These are phyloP conservation scores for Camponotus vicinus DNA, from an alignment of 1,140 invertebrate species.

Conservation along the genomic window DNA sequence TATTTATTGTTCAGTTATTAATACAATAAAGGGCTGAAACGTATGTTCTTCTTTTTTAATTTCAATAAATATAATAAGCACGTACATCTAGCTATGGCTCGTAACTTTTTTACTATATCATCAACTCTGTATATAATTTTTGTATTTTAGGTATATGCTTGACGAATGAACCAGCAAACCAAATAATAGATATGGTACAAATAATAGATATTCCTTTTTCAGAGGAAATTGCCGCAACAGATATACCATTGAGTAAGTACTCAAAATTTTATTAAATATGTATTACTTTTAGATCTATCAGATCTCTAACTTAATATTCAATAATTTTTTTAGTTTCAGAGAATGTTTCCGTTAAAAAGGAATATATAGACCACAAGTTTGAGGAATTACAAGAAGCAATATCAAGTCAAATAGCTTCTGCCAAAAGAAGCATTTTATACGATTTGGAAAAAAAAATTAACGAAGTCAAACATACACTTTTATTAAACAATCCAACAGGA, in stretches of 20 bases:
- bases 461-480: not conserved
- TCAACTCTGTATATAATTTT: too few species aligned
- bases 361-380: not conserved
- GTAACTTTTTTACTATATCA: too few species aligned
- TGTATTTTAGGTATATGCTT: not conserved
- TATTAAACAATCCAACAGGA: not conserved
- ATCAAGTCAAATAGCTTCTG: not conserved
- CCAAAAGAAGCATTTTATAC: not conserved
- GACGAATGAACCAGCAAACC: not conserved
- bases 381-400: not conserved
- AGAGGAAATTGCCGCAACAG: not conserved
- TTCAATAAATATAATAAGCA: too few species aligned
- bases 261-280: conserved; percentile 2
- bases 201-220: too few species aligned
- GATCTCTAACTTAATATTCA: not conserved
- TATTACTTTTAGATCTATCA: not conserved
- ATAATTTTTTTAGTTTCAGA: not conserved
- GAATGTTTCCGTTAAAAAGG: not conserved
- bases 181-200: too few species aligned
- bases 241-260: not conserved
- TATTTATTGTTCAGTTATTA: too few species aligned
- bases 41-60: too few species aligned
- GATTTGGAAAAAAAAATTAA: not conserved
- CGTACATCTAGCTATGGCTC: too few species aligned
- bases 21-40: too few species aligned